Evolutionary conservation across 2,797 vertebrate species (phyloP).

Genomic region (Crocidura indochinensis): DNA sequence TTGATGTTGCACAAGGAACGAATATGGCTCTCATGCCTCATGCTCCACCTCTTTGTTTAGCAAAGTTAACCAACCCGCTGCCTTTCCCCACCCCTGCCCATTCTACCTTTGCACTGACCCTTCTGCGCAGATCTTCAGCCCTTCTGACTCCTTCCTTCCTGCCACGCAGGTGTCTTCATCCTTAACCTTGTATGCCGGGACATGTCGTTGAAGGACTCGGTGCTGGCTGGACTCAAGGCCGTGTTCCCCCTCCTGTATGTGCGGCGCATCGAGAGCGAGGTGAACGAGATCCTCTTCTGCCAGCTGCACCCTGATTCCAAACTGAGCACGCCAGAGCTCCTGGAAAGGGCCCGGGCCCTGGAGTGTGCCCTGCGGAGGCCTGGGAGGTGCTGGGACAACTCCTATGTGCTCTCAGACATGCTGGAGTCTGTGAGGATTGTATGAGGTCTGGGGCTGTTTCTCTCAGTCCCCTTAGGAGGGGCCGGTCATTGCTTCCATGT

Average conservation of each 20-base stretch:
- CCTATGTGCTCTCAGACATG: conserved; percentile 92
- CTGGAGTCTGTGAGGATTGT: conserved; percentile 93
- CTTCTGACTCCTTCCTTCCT: conserved; percentile 9
- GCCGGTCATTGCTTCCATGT: neutral
- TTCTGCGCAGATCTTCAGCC: neutral
- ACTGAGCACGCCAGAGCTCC: conserved; percentile 78
- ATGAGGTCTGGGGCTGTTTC: conserved; percentile 79
- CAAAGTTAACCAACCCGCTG: no score
- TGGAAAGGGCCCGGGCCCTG: conserved; percentile 88
- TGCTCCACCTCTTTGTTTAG: no score
- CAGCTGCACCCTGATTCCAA: conserved; percentile 78
- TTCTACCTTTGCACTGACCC: no score
- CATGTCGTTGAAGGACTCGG: conserved; percentile 90
- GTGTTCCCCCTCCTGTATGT: conserved; percentile 91
- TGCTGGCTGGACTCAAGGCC: conserved; percentile 89
- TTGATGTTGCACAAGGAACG: no score
- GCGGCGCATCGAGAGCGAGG: conserved; percentile 93
- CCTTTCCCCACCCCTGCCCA: no score
- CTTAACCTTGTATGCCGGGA: conserved; percentile 97
- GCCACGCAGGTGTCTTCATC: conserved; percentile 93
- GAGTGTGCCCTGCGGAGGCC: conserved; percentile 90
- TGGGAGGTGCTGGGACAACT: conserved; percentile 89
- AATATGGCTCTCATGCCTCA: no score
- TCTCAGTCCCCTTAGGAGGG: neutral
- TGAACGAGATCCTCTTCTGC: conserved; percentile 97